Evolutionary conservation across 2,113 vertebrate genomes (phyloP), one percentile per base, ranked within the genome.

Genomic region (Chaetodon auriga): DNA sequence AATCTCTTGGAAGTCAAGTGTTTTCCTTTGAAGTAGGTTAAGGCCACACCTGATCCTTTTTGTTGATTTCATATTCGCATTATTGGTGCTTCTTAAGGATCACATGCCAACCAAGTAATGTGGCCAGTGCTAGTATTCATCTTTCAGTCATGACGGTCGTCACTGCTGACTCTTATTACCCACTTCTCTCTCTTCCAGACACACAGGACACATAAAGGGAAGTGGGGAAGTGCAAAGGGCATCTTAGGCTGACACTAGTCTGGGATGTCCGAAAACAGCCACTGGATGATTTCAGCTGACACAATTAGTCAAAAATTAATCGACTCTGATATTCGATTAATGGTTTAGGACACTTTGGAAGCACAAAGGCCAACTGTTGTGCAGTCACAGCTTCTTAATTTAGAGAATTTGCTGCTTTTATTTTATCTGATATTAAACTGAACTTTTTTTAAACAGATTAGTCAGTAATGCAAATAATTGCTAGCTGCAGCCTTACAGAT

Each of bases 1-100:
- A 71, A 84, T 64, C 30, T 51, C 18, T 30, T 14, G 6, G 65
- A 71, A 77, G 78, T 81, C 78, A 81, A 65, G 64, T 15, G 51
- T 64, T 62, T 46, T 68, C 74, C 46, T 48, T 62, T 6, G 38
- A 48, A 64, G 61, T 30, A 45, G 68, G 75, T 18, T 60, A 30
- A 36, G 30, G 62, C 46, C 36, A 7, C 23, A 61, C 46, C 45
- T 54, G 60, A 78, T n/a, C 19, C 14, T 68, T 45, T 18, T 1
- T 62, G 36, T 1, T 71, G 36, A 51, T 64, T 43, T 46, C 21
- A 16, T 6, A 55, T 72, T 65, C 38, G 6, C 43, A 49, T 38
- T 48, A 46, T 36, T 57, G 30, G 4, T 36, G 49, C 35, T 41
- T 60, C 45, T 35, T 0, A 51, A 13, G 19, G 15, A 65, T 75